Conservation (phyloP, 1,140 invertebrate genomes). For the Drosophila asahinai region DNA sequence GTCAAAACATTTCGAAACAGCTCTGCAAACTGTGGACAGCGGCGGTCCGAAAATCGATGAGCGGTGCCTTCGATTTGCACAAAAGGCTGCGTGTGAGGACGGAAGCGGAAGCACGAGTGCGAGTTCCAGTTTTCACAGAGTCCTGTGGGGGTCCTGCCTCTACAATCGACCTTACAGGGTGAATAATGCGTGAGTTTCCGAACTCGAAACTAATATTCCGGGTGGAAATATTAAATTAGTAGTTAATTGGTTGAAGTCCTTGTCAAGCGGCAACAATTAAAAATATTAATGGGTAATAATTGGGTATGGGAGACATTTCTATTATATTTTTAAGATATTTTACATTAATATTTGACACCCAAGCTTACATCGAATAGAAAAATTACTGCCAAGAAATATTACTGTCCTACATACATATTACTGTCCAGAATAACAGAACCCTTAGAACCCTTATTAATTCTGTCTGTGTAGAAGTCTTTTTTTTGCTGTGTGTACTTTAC, state of each 20-base stretch:
- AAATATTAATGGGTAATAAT: neutral
- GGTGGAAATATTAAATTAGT: neutral
- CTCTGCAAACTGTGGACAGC: slow-evolving; percentile 59
- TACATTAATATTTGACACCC: neutral
- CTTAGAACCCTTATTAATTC: neutral
- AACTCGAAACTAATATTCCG: neutral
- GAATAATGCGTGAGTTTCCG: neutral
- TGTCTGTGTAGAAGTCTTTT: no score
- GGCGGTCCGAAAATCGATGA: slow-evolving; percentile 47
- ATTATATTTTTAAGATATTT: neutral
- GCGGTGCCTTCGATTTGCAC: slow-evolving; percentile 38
- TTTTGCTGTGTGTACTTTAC: neutral
- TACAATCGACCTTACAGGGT: neutral
- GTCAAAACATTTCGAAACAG: slow-evolving; percentile 79
- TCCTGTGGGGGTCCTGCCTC: neutral
- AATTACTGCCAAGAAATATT: no score
- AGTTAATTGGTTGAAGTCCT: neutral
- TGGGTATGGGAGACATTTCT: neutral
- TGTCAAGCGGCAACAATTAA: neutral
- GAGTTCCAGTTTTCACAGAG: slow-evolving; percentile 11
- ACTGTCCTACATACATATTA: no score
- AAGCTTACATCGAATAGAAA: no score
- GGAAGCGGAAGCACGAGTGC: slow-evolving; percentile 59
- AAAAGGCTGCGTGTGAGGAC: slow-evolving; percentile 60
- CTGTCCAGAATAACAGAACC: neutral